These are phyloP conservation scores for Minunthozetes semirufus DNA, from an alignment of 2,888 invertebrate species.

Conservation along the genomic window DNA sequence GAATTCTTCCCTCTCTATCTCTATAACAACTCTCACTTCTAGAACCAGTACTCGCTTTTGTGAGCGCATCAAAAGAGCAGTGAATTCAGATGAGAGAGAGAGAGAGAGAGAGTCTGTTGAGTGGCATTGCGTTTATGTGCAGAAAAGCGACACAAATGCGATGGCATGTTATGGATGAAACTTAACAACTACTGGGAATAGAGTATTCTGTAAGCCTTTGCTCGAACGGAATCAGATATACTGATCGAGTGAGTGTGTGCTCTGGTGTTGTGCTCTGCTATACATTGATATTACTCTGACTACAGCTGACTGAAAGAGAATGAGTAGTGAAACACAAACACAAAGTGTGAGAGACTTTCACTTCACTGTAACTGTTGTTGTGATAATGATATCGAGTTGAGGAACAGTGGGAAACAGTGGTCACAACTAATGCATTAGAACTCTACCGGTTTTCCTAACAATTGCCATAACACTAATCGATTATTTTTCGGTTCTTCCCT, in stretches of 20 bases:
- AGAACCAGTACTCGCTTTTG: neutral
- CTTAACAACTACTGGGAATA: neutral
- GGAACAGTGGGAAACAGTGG: no score
- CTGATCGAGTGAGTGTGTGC: neutral
- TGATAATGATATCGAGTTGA: neutral
- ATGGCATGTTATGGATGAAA: constrained; percentile 12
- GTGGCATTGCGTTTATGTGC: neutral
- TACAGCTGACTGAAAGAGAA: constrained; percentile 1
- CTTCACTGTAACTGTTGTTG: neutral
- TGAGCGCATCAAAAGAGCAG: neutral
- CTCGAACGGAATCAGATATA: neutral
- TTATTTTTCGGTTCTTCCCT: neutral
- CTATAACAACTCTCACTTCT: neutral
- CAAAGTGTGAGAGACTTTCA: neutral
- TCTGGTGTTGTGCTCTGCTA: neutral
- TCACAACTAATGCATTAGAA: neutral
- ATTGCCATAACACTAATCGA: neutral
- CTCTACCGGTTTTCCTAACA: neutral
- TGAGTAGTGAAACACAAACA: no score
- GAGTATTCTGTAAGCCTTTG: neutral
- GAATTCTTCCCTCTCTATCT: no score
- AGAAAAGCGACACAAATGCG: neutral
- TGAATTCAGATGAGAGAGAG: constrained; percentile 24
- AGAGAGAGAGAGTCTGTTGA: constrained; percentile 25
- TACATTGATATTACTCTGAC: no score